Conservation (phyloP, 1,140 invertebrate genomes). For the Pogonognathellus flavescens region DNA sequence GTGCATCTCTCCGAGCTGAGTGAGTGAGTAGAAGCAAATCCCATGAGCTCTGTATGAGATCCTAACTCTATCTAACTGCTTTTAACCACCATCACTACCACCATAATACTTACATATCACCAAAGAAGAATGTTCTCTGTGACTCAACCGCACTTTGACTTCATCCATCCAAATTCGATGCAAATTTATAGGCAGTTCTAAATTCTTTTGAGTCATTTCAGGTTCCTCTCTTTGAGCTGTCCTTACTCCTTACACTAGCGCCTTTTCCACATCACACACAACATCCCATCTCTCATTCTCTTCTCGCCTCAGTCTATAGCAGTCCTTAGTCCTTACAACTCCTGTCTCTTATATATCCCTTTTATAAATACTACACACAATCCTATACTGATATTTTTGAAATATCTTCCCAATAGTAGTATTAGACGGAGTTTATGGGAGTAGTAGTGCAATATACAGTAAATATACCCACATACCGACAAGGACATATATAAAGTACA, state of each 20-base stretch:
- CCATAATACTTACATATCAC: constrained; percentile 20
- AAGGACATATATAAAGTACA: not conserved
- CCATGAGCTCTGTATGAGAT: constrained; percentile 44
- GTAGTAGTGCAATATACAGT: not conserved
- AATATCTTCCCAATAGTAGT: not conserved
- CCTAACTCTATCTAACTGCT: constrained; percentile 44
- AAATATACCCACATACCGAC: not conserved
- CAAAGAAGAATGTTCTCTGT: constrained; percentile 47
- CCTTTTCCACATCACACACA: constrained; percentile 16
- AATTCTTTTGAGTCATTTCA: constrained; percentile 55
- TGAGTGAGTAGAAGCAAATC: constrained; percentile 30
- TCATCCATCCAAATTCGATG: constrained; percentile 52
- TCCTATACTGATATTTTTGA: not conserved
- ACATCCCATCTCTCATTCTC: constrained; percentile 32
- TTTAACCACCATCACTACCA: constrained; percentile 48
- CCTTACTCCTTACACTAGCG: too few relatives aligned
- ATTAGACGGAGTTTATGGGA: not conserved
- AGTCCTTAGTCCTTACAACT: not conserved
- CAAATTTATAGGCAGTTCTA: constrained; percentile 51
- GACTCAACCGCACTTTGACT: constrained; percentile 47
- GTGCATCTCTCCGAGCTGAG: not conserved
- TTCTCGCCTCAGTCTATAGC: not conserved
- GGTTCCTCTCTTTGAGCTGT: not conserved
- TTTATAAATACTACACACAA: too few relatives aligned
- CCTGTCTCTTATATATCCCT: too few relatives aligned